Evolutionary conservation across 2,113 vertebrate species (phyloP).

Genomic region (Clarias gariepinus): DNA sequence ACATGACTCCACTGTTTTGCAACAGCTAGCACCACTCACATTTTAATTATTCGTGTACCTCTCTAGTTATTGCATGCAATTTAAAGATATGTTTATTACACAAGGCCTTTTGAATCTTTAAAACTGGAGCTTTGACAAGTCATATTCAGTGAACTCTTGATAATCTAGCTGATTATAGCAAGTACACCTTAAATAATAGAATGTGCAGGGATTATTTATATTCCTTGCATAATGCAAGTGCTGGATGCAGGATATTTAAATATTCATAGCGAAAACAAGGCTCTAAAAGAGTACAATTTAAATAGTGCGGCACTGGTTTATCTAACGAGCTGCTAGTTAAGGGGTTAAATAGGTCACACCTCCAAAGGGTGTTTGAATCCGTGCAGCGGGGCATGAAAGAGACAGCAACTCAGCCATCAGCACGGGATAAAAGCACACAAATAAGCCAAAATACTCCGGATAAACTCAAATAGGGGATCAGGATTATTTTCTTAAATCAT

Average conservation of each 20-base stretch:
- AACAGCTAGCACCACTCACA: no score
- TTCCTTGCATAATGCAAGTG: background rate
- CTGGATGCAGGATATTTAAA: background rate
- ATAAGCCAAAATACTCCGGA: background rate
- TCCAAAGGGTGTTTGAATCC: constrained; percentile 13
- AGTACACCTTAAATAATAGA: background rate
- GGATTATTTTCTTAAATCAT: background rate
- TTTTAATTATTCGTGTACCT: no score
- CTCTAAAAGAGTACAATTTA: background rate
- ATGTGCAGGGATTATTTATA: no score
- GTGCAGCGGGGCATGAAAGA: constrained; percentile 23
- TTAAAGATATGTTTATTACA: background rate
- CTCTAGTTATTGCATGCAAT: background rate
- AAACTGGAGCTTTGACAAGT: background rate
- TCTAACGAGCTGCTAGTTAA: constrained; percentile 19
- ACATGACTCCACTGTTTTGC: no score
- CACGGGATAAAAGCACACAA: background rate
- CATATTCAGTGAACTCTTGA: background rate
- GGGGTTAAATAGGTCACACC: constrained; percentile 38
- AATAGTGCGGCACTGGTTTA: constrained; percentile 9
- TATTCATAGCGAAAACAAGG: background rate
- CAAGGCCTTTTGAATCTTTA: background rate
- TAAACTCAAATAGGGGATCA: background rate
- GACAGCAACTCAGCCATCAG: background rate
- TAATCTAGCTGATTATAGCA: constrained; percentile 1